Evolutionary conservation across 2,888 invertebrate genomes (phyloP).

Genomic region (Netelia inedita): DNA sequence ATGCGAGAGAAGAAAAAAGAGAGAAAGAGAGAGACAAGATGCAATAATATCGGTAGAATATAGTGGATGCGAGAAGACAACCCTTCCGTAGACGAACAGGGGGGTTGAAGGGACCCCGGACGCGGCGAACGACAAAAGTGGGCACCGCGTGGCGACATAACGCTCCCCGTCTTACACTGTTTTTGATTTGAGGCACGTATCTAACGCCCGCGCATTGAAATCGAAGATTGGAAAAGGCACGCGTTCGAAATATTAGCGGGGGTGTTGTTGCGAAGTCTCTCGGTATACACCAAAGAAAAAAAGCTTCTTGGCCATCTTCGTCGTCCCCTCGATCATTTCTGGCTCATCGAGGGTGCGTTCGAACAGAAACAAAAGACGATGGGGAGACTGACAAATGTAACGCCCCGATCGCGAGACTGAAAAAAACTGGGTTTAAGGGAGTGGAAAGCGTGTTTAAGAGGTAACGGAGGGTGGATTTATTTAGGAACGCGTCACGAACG

Average conservation of each 20-base stretch:
- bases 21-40: slow-evolving; percentile 11
- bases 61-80: background rate
- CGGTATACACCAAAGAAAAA: slow-evolving; percentile 76
- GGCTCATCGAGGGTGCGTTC: slow-evolving; percentile 5
- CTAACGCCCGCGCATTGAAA: slow-evolving; percentile 78
- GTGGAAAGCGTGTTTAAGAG: background rate
- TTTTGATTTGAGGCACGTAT: slow-evolving; percentile 84
- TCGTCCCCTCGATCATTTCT: slow-evolving; percentile 1
- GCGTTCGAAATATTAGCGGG: slow-evolving; percentile 71
- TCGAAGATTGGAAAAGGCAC: slow-evolving; percentile 80
- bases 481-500: background rate
- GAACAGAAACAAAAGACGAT: slow-evolving; percentile 50
- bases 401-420: slow-evolving; percentile 16
- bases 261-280: slow-evolving; percentile 71
- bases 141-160: slow-evolving; percentile 79
- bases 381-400: slow-evolving; percentile 39
- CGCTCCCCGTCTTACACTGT: slow-evolving; percentile 73
- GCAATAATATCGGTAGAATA: slow-evolving; percentile 7
- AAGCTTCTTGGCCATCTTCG: slow-evolving; percentile 56
- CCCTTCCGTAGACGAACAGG: background rate
- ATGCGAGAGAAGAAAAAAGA: slow-evolving; percentile 3
- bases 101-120: slow-evolving; percentile 8
- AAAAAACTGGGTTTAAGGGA: background rate
- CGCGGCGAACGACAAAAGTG: slow-evolving; percentile 73
- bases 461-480: too few species aligned